Evolutionary conservation across 2,797 vertebrate genomes (phyloP).

Genomic region (Lithobates sylvaticus): DNA sequence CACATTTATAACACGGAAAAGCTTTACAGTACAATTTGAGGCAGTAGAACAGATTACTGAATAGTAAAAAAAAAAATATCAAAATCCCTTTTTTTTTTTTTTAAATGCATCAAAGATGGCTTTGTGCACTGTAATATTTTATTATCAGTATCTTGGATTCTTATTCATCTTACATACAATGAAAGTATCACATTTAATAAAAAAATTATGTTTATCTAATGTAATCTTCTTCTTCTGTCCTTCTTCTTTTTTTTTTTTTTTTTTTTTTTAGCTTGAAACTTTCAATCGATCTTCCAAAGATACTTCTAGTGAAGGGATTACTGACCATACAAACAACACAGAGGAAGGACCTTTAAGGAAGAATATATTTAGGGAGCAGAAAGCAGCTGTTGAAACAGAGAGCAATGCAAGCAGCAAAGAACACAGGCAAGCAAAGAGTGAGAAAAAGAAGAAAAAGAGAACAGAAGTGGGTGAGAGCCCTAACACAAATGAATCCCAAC

Average conservation of each 20-base stretch:
- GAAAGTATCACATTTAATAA: too few species aligned
- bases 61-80: too few species aligned
- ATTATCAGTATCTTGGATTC: too few species aligned
- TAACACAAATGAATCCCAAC: conserved; percentile 68
- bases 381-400: conserved; percentile 75
- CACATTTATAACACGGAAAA: too few species aligned
- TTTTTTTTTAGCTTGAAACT: conserved; percentile 27
- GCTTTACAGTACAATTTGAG: too few species aligned
- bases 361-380: conserved; percentile 79
- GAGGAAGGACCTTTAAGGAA: conserved; percentile 83
- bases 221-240: too few species aligned
- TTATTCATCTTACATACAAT: too few species aligned
- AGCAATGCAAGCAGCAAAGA: conserved; percentile 76
- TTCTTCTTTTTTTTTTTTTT: fast-evolving
- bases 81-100: too few species aligned
- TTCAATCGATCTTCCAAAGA: conserved; percentile 69
- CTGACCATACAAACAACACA: conserved; percentile 77
- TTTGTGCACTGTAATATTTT: too few species aligned
- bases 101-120: too few species aligned
- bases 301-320: conserved; percentile 75
- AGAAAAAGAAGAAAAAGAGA: conserved; percentile 82
- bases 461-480: conserved; percentile 70
- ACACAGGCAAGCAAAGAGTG: conserved; percentile 68
- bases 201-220: background rate
- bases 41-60: too few species aligned